A percentile compares a stretch with the other conserved stretches of the same genome.
These are phyloP conservation scores for Leptinotarsa peninsularis DNA, from an alignment of 2,888 invertebrate species.

Conservation along the genomic window DNA sequence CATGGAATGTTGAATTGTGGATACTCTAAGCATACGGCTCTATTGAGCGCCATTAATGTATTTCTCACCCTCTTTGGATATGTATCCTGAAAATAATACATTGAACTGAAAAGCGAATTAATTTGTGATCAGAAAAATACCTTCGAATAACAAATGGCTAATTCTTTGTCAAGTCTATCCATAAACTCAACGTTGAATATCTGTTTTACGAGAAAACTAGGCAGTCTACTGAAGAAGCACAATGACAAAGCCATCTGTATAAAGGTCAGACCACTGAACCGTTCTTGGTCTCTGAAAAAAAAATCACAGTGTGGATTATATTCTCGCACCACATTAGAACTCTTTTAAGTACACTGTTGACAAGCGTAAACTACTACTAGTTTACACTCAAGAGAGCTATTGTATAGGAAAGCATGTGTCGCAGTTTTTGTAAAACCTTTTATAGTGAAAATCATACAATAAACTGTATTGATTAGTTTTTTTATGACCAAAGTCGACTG, in stretches of 20 bases:
- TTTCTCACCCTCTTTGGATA: slow-evolving; percentile 70
- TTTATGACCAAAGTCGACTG: too few relatives aligned
- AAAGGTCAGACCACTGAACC: slow-evolving; percentile 68
- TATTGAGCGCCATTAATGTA: slow-evolving; percentile 73
- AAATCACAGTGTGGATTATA: not conserved
- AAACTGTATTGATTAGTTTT: too few relatives aligned
- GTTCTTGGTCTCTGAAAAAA: slow-evolving; percentile 69
- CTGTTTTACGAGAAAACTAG: slow-evolving; percentile 68
- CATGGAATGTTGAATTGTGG: slow-evolving; percentile 75
- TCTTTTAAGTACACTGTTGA: too few relatives aligned
- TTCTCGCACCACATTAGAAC: not conserved
- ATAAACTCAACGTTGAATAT: slow-evolving; percentile 73
- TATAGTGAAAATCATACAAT: too few relatives aligned
- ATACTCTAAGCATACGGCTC: slow-evolving; percentile 74
- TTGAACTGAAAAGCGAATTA: too few relatives aligned
- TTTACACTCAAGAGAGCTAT: too few relatives aligned
- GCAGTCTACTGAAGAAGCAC: slow-evolving; percentile 69
- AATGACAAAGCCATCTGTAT: slow-evolving; percentile 70
- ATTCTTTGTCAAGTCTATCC: slow-evolving; percentile 71
- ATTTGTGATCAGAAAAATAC: slow-evolving; percentile 54
- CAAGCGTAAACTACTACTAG: too few relatives aligned
- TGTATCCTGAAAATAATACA: slow-evolving; percentile 63
- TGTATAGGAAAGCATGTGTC: too few relatives aligned
- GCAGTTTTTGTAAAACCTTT: too few relatives aligned
- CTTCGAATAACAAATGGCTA: slow-evolving; percentile 70